Evolutionary conservation across 2,888 invertebrate genomes (phyloP).

Genomic region (Oconnorella tubifera): DNA sequence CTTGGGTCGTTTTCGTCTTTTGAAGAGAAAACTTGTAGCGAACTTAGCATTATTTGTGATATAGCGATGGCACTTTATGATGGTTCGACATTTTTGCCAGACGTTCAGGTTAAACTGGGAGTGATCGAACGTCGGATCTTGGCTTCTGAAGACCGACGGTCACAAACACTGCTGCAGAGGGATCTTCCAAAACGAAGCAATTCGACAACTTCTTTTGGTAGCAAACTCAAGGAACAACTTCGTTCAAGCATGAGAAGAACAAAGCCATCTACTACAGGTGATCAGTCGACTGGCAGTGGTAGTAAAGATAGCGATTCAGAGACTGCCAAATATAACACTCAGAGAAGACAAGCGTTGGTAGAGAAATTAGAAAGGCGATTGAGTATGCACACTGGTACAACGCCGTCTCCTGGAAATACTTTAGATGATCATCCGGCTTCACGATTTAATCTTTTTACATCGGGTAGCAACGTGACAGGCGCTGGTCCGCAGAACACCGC

Average conservation of each 20-base stretch:
- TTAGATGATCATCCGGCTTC: neutral
- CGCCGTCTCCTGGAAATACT: neutral
- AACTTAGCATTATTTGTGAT: neutral
- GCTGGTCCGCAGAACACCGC: neutral
- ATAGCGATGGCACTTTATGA: neutral
- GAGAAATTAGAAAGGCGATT: neutral
- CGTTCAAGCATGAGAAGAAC: neutral
- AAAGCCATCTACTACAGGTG: neutral
- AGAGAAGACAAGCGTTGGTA: neutral
- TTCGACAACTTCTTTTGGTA: neutral
- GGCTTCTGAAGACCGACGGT: neutral
- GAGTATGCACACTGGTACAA: neutral
- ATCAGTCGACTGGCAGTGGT: neutral
- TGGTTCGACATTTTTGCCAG: neutral
- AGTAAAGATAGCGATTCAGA: neutral
- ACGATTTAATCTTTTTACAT: too few species aligned
- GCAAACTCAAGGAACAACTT: neutral
- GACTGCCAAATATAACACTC: neutral
- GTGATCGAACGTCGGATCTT: neutral
- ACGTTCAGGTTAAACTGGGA: slow-evolving; percentile 8
- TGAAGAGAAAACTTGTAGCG: neutral
- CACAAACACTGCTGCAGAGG: neutral
- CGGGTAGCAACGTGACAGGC: neutral
- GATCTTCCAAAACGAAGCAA: neutral
- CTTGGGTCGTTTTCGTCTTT: neutral